These are phyloP conservation scores for Amazona guildingii DNA, from an alignment of 2,113 vertebrate species.

Conservation along the genomic window DNA sequence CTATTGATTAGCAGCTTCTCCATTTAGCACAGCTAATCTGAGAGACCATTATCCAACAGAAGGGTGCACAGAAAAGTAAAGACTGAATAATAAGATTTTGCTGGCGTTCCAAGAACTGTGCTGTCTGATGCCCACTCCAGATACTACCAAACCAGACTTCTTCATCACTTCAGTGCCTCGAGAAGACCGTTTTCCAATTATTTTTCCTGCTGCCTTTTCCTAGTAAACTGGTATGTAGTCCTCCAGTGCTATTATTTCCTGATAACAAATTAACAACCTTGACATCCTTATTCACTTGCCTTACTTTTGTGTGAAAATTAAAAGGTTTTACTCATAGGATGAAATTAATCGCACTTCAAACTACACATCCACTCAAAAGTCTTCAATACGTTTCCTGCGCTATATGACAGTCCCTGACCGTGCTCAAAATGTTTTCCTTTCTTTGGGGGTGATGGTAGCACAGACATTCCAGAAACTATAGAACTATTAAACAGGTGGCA, in stretches of 20 bases:
- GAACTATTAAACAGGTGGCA: neutral
- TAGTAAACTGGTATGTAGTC: neutral
- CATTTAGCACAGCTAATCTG: neutral
- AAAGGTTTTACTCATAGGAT: neutral
- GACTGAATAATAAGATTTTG: neutral
- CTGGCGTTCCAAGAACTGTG: neutral
- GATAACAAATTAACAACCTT: neutral
- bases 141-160: neutral
- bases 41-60: neutral
- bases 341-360: neutral
- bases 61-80: neutral
- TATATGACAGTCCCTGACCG: neutral
- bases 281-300: neutral
- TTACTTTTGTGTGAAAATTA: neutral
- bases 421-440: neutral
- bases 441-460: neutral
- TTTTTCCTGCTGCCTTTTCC: neutral
- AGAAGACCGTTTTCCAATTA: neutral
- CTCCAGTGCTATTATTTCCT: neutral
- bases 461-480: neutral
- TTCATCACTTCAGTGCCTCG: neutral
- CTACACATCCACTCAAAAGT: neutral
- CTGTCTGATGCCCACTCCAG: neutral
- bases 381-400: neutral
- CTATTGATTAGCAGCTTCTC: slow-evolving; percentile 15